Base-by-base conservation (phyloP, 2,888 invertebrate genomes). In the Eumacrocentrus americanus region DNA sequence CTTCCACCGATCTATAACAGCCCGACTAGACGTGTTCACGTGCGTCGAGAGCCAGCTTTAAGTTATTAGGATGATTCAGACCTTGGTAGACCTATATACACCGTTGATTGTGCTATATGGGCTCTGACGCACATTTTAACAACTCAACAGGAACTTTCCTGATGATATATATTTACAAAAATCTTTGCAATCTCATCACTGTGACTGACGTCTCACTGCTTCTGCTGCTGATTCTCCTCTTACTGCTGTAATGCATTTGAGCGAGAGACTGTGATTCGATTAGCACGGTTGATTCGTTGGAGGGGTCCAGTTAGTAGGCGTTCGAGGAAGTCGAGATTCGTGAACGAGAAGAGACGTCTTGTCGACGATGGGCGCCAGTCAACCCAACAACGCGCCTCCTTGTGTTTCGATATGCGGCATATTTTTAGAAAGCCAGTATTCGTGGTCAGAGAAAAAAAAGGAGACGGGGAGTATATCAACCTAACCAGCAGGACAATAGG, bases 371-470 rank as follows among this genome's bases (percentile, higher is more conserved):
- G 29, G 60, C 60, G 60, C 60, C 60, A 53, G 60, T 50, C 40
- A 48, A 55, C 34, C 46, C 42, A 60, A 54, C 60, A 60, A 60
- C 48, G 60, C 50, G 40, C 20, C 50, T 48, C 60, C 40, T 60
- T 60, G 60, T 60, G 14, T 48, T 54, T 54, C 60, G 50, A 54
- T 59, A 52, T 38, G 47, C 20, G 44, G 48, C 48, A 60, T 60
- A 60, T 60, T 60, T 60, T 60, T 60, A 60, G 60, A 54, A 48
- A 54, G 40, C 38, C 52, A 29, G 52, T 40, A 35, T 58, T 51
- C 34, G 50, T 47, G 47, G 38, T 52, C 25, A 23, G 18, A 23
- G 34, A 35, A 50, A 16, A 46, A 52, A 44, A 35, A 34, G 16
- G 14, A 37, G 37, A 29, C 50, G 29, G 51, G 23, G 23, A 14